Evolutionary conservation across 1,140 invertebrate genomes (phyloP).

Genomic region (Lepidostoma basale): DNA sequence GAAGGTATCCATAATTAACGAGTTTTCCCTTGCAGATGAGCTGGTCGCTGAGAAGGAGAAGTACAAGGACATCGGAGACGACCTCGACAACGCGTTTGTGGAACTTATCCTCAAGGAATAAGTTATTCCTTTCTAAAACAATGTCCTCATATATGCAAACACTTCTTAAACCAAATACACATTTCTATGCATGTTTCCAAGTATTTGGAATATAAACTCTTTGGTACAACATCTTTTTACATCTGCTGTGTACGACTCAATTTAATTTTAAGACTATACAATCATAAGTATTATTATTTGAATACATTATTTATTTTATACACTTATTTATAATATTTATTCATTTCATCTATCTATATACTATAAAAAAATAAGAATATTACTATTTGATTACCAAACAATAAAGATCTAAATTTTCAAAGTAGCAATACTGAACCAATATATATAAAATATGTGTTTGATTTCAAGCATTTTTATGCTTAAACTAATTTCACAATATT

Average conservation of each 20-base stretch:
- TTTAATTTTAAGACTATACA: constrained; percentile 20
- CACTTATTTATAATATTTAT: constrained; percentile 22
- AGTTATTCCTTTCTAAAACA: constrained; percentile 36
- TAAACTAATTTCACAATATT: no score
- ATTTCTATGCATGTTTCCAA: no score
- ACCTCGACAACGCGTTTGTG: constrained; percentile 97
- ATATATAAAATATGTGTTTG: neutral
- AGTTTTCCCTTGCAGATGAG: constrained; percentile 80
- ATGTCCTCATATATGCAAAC: constrained; percentile 11
- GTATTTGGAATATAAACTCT: no score
- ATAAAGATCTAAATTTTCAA: constrained; percentile 11
- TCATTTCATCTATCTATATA: neutral
- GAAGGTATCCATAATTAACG: neutral
- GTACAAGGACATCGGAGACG: constrained; percentile 99
- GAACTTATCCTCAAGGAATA: constrained; percentile 83
- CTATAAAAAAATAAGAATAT: no score
- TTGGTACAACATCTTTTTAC: no score
- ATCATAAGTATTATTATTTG: neutral
- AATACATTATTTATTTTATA: constrained; percentile 19
- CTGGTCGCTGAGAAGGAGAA: constrained; percentile 98
- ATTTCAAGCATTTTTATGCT: constrained; percentile 1
- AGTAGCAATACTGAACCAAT: constrained; percentile 19
- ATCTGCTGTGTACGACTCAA: constrained; percentile 30
- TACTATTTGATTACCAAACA: neutral
- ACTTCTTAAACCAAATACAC: constrained; percentile 27